phyloP scores from a whole-genome alignment of 2,888 invertebrate genomes.

The Latheticus oryzae region DNA sequence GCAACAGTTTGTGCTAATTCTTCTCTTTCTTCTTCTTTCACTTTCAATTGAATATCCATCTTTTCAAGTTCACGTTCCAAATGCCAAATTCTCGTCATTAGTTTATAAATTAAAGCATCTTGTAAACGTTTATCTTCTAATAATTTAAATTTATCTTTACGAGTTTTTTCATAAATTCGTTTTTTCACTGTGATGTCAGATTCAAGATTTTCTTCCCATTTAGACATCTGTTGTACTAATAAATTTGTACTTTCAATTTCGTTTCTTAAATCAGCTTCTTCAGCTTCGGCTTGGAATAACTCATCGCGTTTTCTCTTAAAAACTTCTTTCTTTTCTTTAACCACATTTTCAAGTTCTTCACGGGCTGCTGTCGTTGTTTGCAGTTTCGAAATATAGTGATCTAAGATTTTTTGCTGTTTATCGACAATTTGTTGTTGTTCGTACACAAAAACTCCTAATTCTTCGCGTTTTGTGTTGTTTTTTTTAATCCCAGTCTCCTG shows the following conservation, averaged over 20 bases:
- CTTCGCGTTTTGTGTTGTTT: conserved; percentile 69
- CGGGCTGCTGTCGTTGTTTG: conserved; percentile 68
- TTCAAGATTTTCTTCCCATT: conserved; percentile 75
- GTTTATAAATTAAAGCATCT: conserved; percentile 71
- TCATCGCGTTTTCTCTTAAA: conserved; percentile 67
- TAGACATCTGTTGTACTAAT: conserved; percentile 70
- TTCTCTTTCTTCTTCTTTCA: conserved; percentile 75
- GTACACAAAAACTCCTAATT: conserved; percentile 71
- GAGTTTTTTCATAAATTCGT: conserved; percentile 74
- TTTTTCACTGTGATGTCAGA: conserved; percentile 73
- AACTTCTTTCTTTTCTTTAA: conserved; percentile 66
- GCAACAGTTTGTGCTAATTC: conserved; percentile 71
- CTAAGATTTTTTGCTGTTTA: conserved; percentile 68
- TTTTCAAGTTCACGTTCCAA: conserved; percentile 75
- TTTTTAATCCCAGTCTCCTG: conserved; percentile 66
- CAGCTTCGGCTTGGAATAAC: conserved; percentile 65
- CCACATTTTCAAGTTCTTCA: conserved; percentile 67
- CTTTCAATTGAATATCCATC: conserved; percentile 73
- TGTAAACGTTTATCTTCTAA: conserved; percentile 71
- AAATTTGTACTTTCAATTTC: conserved; percentile 71
- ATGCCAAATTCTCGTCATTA: conserved; percentile 78
- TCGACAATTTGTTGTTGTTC: conserved; percentile 73
- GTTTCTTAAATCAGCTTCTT: conserved; percentile 69
- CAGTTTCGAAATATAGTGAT: conserved; percentile 69
- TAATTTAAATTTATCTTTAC: conserved; percentile 68